Evolutionary conservation across 2,113 vertebrate species (phyloP).

Genomic region (Sisor rabdophorus): DNA sequence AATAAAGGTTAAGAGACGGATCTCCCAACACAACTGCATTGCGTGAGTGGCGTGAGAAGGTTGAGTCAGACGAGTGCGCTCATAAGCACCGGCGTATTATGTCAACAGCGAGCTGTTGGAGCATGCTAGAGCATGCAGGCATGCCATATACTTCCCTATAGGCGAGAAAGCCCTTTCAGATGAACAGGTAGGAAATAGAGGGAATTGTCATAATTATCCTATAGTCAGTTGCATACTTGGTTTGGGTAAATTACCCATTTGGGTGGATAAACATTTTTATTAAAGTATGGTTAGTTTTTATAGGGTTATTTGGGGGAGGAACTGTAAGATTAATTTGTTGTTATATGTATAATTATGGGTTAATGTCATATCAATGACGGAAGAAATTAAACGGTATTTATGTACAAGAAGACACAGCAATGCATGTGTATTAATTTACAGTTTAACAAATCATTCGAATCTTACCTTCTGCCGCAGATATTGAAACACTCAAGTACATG

Average conservation of each 20-base stretch:
- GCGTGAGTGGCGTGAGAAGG: conserved; percentile 41
- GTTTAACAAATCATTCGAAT: conserved; percentile 8
- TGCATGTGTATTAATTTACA: conserved; percentile 12
- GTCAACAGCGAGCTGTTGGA: conserved; percentile 42
- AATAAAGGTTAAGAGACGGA: conserved; percentile 69
- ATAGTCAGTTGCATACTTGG: conserved; percentile 15
- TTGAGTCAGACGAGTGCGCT: conserved; percentile 38
- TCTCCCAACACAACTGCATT: conserved; percentile 52
- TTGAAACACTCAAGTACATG: conserved; percentile 37
- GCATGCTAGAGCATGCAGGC: conserved; percentile 61
- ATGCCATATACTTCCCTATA: conserved; percentile 34
- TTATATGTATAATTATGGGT: background rate
- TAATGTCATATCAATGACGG: conserved; percentile 24
- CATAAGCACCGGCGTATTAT: conserved; percentile 42
- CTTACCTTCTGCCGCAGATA: conserved; percentile 47
- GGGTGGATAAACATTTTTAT: background rate
- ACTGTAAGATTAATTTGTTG: background rate
- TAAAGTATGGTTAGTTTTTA: conserved; percentile 28
- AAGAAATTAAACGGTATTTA: background rate
- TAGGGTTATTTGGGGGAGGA: background rate
- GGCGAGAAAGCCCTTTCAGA: conserved; percentile 27
- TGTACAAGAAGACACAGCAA: conserved; percentile 19
- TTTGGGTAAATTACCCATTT: background rate
- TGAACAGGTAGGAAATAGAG: conserved; percentile 30
- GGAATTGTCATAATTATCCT: conserved; percentile 21